These are phyloP conservation scores for Mellivora capensis DNA, from an alignment of 2,113 vertebrate species.

Conservation along the genomic window DNA sequence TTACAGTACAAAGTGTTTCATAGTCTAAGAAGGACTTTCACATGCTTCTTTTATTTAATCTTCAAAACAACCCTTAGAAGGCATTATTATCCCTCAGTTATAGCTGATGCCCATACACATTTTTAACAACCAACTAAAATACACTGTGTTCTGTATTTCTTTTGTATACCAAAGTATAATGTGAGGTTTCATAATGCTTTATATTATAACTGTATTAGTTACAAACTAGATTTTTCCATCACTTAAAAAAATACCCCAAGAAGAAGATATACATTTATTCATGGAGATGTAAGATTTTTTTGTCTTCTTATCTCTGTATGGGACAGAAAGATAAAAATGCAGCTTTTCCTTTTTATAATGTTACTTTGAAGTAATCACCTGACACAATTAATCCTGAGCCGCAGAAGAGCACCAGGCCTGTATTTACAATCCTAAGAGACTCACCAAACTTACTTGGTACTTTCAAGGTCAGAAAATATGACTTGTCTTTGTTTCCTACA, in stretches of 20 bases:
- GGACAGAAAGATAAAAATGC: not conserved
- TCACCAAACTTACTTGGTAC: not conserved
- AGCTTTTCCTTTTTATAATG: not conserved
- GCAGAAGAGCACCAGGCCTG: not conserved
- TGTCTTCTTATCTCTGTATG: not conserved
- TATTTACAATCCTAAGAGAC: not conserved
- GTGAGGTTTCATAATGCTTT: not conserved
- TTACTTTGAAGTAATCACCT: not conserved
- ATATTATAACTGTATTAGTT: not conserved
- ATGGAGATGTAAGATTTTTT: not conserved
- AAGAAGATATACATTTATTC: not conserved
- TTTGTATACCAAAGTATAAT: not conserved
- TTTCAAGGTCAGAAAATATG: constrained; percentile 27
- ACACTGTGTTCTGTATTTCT: not conserved
- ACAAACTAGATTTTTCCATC: not conserved
- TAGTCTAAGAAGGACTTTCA: not conserved
- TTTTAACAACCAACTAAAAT: not conserved
- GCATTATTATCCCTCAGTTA: not conserved
- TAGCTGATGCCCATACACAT: not conserved
- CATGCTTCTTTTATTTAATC: not conserved
- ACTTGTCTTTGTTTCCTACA: constrained; percentile 3
- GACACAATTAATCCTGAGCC: not conserved
- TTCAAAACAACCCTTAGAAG: not conserved
- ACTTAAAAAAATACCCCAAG: not conserved
- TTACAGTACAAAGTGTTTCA: not conserved